Base-by-base conservation (phyloP, 2,888 invertebrate species). In the Hydraecia micacea region DNA sequence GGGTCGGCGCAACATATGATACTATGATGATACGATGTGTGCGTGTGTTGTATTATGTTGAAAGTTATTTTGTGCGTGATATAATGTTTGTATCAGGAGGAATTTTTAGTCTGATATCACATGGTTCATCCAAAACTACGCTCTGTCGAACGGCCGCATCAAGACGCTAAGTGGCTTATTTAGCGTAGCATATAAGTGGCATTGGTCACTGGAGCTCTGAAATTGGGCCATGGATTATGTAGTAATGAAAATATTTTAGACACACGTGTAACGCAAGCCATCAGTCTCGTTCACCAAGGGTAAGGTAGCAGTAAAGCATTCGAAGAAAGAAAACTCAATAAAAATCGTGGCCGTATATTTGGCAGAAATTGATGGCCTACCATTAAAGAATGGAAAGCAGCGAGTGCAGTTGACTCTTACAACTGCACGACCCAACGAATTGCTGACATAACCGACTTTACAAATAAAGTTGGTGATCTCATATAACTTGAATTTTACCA, bases 141-240 rank as follows among this genome's bases (percentile, higher is more conserved):
- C 68, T 32, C 13, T n/a, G 28, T 42, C 32, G 42, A 67, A n/a
- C 32, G 60, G 32, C 18, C 67, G 49, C 42, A 39, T 46, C 66
- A 55, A 79, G 13, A 58, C 13, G 86, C 66, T 86, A 84, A 86
- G 58, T 86, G 81, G 75, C 36, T 46, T 68, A 66, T 68, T 84
- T 86, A 84, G 83, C 73, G 28, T 52, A 49, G 15, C 13, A 69
- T 67, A 67, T 69, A 69, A 49, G 32, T 83, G 83, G 52, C 83
- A 84, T 74, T 84, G 83, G 67, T 21, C 63, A 73, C 46, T 73
- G 52, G 25, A 65, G 52, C 49, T 60, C 73, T 74, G 63, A 77
- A 83, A 77, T 60, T 32, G 46, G 86, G 86, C 70, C 83, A 86
- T 73, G 83, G 86, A 86, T 83, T 78, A 71, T 75, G 52, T 60